Base-by-base conservation (phyloP, 2,797 vertebrate species). In the Peromyscus aztecus region DNA sequence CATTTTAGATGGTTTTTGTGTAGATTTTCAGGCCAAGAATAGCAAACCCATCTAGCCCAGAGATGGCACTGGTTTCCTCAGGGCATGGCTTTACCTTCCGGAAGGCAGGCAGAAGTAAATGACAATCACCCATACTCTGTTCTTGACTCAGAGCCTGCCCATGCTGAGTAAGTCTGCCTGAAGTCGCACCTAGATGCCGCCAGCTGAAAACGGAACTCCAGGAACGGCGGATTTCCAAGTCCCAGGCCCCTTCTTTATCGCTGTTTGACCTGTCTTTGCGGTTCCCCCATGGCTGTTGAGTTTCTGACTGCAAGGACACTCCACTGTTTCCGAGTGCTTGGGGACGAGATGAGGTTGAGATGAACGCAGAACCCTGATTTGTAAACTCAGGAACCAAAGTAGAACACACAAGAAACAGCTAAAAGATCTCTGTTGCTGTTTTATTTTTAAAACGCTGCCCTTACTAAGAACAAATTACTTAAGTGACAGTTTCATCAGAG, bases 21-120 rank as follows among this genome's bases (percentile, higher is more conserved):
- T 69, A 81, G 91, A 49, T 63, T 69, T 85, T 67, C 88, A 92
- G 89, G 82, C 86, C 92, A 95, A 78, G 77, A 93, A 90, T 34
- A 87, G 85, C 61, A 88, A 90, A 86, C 57, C 31, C 11, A 24
- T 81, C 65, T n/a, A 75, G 24, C 40, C 65, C 46, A 27, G 19
- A 1, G 63, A 85, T 14, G 49, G 19, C 23, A 12, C 24, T 88
- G 67, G 46, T 89, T 82, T 94, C 67, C 69, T 78, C 63, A 31
- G 21, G 11, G 88, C 69, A 27, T 27, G 90, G 52, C 55, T 87
- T 27, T 80, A 13, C 34, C 14, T 21, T 73, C 57, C 29, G 1
- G 59, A 93, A 63, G 86, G 55, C 77, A 89, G 40, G 57, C n/a
- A 40, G 89, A n/a, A 71, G 46, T 65, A 37, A 19, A 7, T 17